A percentile compares a stretch with the other conserved stretches of the same genome.
Conservation (phyloP, 2,888 invertebrate species). For the Villa cingulata region DNA sequence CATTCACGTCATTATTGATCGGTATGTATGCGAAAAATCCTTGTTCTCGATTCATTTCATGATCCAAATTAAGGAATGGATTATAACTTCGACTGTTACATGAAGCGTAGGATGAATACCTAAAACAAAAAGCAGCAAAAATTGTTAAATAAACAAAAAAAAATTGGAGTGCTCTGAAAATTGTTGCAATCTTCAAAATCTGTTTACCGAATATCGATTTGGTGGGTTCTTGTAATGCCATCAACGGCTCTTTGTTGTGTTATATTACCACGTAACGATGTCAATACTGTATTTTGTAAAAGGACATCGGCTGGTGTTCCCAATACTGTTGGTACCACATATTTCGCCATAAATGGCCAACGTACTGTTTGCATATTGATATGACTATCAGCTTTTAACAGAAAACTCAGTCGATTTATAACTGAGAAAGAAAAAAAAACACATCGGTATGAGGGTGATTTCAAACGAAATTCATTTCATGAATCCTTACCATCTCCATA, state of each 20-base stretch:
- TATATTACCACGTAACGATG: slow-evolving; percentile 55
- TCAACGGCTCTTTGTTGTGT: slow-evolving; percentile 44
- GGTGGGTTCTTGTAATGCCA: slow-evolving; percentile 45
- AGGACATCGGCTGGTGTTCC: slow-evolving; percentile 41
- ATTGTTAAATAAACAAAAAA: too few relatives aligned
- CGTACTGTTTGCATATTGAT: slow-evolving; percentile 46
- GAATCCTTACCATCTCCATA: slow-evolving; percentile 44
- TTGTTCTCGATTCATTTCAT: slow-evolving; percentile 52
- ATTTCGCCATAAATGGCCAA: slow-evolving; percentile 42
- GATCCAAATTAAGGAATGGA: slow-evolving; percentile 49
- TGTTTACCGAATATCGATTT: slow-evolving; percentile 45
- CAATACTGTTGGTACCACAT: slow-evolving; percentile 42
- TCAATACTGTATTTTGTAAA: slow-evolving; percentile 39
- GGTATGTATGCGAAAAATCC: slow-evolving; percentile 54
- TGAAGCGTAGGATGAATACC: slow-evolving; percentile 42
- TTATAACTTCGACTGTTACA: slow-evolving; percentile 41
- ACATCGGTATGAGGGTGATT: neutral
- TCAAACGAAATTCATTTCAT: neutral
- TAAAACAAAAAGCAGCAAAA: slow-evolving; percentile 18
- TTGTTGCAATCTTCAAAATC: neutral
- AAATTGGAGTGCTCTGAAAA: neutral
- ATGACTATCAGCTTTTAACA: slow-evolving; percentile 46
- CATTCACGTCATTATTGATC: slow-evolving; percentile 38
- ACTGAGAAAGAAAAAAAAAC: slow-evolving; percentile 32
- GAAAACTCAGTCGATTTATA: slow-evolving; percentile 41